Conservation (phyloP, 1,140 invertebrate genomes). For the Ceratitis capitata region DNA sequence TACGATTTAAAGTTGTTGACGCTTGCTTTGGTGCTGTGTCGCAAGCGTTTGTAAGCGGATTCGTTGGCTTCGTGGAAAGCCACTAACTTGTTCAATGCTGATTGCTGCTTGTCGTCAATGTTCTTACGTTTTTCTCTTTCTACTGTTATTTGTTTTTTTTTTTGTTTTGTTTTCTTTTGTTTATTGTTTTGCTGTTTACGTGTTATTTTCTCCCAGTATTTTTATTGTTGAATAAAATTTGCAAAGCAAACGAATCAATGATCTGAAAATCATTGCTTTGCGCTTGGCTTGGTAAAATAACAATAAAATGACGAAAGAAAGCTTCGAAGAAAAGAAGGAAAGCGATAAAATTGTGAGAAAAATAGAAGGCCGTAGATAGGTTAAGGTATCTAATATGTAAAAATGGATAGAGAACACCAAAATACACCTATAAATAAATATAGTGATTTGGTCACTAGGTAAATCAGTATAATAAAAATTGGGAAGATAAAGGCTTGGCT, state of each 20-base stretch:
- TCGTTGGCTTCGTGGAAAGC: not conserved
- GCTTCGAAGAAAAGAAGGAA: not conserved
- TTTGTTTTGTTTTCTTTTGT: no score
- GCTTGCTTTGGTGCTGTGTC: constrained; percentile 12
- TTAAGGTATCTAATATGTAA: not conserved
- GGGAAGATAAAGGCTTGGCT: not conserved
- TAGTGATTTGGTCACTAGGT: not conserved
- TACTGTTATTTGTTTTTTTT: no score
- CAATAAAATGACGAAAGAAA: not conserved
- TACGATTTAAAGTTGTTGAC: not conserved
- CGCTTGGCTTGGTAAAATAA: constrained; percentile 21
- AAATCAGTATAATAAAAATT: not conserved
- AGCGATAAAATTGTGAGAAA: not conserved
- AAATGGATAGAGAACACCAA: no score
- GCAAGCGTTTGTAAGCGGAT: not conserved
- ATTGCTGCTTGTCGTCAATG: not conserved
- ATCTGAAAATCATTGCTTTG: constrained; percentile 27
- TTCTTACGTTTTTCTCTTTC: not conserved
- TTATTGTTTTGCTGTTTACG: not conserved
- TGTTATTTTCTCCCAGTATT: not conserved
- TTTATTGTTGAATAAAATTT: constrained; percentile 24
- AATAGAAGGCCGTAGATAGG: not conserved
- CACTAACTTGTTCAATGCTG: constrained; percentile 16
- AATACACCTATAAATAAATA: not conserved
- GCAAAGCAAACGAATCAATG: constrained; percentile 31